These are phyloP conservation scores for Cetonia aurata DNA, from an alignment of 2,888 invertebrate species.

Conservation along the genomic window DNA sequence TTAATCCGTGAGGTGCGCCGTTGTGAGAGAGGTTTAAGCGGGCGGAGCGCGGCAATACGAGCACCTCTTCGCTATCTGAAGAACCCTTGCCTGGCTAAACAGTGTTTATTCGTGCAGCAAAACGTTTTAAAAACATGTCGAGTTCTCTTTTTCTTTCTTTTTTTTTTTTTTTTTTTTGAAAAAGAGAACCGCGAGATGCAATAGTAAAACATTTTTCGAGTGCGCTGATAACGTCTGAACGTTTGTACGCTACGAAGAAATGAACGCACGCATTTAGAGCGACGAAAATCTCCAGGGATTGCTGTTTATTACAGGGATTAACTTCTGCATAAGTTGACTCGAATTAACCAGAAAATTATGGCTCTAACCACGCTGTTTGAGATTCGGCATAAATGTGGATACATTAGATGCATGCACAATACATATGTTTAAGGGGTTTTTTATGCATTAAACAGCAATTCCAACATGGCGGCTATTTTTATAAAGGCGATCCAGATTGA, in stretches of 20 bases:
- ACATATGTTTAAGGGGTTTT: too few relatives aligned
- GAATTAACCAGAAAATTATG: conserved; percentile 14
- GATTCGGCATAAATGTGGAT: neutral
- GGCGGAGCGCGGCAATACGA: conserved; percentile 57
- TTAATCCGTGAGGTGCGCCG: conserved; percentile 52
- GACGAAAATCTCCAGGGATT: conserved; percentile 37
- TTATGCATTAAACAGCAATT: too few relatives aligned
- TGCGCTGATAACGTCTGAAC: neutral
- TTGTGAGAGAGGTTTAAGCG: conserved; percentile 51
- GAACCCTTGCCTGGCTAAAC: conserved; percentile 58
- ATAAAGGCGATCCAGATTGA: too few relatives aligned
- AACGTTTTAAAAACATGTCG: conserved; percentile 50
- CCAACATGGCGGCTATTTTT: too few relatives aligned
- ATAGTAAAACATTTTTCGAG: conserved; percentile 25
- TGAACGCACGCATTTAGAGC: conserved; percentile 41
- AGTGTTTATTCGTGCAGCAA: conserved; percentile 58
- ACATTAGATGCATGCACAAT: too few relatives aligned
- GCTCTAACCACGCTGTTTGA: neutral
- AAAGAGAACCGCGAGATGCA: conserved; percentile 1
- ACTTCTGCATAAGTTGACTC: conserved; percentile 23
- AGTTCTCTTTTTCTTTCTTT: too few relatives aligned
- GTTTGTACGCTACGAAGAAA: neutral
- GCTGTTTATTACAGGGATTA: conserved; percentile 27
- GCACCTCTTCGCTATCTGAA: conserved; percentile 56
- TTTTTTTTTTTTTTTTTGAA: conserved; percentile 36